Conservation (phyloP, 2,888 invertebrate species). For the Acronicta leporina region DNA sequence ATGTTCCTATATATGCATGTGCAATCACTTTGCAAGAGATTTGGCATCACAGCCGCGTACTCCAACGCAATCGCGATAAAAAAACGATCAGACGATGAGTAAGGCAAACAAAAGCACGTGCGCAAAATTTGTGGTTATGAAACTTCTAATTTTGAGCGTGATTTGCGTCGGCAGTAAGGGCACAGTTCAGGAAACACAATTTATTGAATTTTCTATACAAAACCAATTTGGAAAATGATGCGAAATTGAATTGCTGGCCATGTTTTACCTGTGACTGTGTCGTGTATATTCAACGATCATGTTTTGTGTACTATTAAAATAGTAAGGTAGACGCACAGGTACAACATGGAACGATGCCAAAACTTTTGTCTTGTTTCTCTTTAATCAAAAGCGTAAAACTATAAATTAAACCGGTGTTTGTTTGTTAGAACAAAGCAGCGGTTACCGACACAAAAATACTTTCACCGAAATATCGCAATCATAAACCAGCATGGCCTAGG, state of each 20-base stretch:
- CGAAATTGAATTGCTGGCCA: conserved; percentile 20
- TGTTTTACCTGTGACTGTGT: conserved; percentile 14
- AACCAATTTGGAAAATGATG: conserved; percentile 29
- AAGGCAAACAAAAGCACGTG: conserved; percentile 38
- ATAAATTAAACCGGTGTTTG: conserved; percentile 69
- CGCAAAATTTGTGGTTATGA: conserved; percentile 36
- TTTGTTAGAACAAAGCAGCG: conserved; percentile 64
- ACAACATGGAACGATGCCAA: conserved; percentile 63
- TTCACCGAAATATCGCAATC: conserved; percentile 76
- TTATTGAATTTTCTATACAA: conserved; percentile 38
- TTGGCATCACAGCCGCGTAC: conserved; percentile 27
- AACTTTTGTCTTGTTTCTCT: conserved; percentile 64
- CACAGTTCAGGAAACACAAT: conserved; percentile 33
- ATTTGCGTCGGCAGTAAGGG: conserved; percentile 32
- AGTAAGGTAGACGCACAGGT: conserved; percentile 44
- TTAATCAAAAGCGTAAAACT: conserved; percentile 64
- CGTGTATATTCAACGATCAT: conserved; percentile 8
- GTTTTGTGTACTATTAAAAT: conserved; percentile 21
- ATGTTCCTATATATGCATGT: conserved; percentile 51
- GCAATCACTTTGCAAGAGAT: conserved; percentile 42
- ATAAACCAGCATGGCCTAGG: conserved; percentile 67
- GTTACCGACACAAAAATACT: conserved; percentile 75
- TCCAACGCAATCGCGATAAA: conserved; percentile 38
- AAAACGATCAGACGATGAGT: conserved; percentile 41
- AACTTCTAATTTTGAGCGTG: conserved; percentile 49